These are phyloP conservation scores for Protosalanx chinensis DNA, from an alignment of 2,797 vertebrate genomes.

Conservation along the genomic window DNA sequence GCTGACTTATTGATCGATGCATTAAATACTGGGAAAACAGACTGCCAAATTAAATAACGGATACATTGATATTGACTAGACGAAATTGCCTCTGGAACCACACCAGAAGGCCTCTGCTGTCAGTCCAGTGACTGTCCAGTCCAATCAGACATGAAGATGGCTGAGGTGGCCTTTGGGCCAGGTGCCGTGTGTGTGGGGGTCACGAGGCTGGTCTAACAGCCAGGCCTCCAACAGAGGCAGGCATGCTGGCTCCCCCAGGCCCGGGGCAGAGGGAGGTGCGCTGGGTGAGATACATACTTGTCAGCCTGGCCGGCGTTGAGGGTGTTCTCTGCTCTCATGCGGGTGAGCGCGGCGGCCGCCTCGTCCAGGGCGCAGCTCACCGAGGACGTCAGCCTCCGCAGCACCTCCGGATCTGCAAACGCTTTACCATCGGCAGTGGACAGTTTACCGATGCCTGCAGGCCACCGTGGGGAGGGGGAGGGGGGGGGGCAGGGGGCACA, in stretches of 20 bases:
- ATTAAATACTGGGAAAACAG: background rate
- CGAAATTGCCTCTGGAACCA: background rate
- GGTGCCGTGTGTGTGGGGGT: background rate
- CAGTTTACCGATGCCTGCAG: conserved; percentile 98
- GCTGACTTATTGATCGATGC: background rate
- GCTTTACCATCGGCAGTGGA: conserved; percentile 99
- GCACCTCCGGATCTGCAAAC: conserved; percentile 99
- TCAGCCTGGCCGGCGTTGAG: conserved; percentile 94
- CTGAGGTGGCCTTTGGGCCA: background rate
- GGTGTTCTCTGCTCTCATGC: conserved; percentile 98
- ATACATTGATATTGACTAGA: background rate
- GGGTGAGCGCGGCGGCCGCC: conserved; percentile 93
- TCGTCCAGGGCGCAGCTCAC: conserved; percentile 98
- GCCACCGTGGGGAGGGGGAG: conserved; percentile 64
- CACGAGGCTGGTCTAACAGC: too few species aligned
- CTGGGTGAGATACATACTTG: conserved; percentile 84
- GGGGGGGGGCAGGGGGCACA: conserved; percentile 68
- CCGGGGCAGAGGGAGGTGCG: too few species aligned
- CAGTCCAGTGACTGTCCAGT: too few species aligned
- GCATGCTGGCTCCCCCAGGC: too few species aligned
- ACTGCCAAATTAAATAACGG: background rate
- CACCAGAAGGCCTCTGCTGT: background rate
- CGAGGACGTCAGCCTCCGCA: conserved; percentile 94
- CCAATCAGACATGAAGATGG: too few species aligned
- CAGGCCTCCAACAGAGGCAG: too few species aligned